Evolutionary conservation across 2,113 vertebrate genomes (phyloP).

Genomic region (Mobula birostris): DNA sequence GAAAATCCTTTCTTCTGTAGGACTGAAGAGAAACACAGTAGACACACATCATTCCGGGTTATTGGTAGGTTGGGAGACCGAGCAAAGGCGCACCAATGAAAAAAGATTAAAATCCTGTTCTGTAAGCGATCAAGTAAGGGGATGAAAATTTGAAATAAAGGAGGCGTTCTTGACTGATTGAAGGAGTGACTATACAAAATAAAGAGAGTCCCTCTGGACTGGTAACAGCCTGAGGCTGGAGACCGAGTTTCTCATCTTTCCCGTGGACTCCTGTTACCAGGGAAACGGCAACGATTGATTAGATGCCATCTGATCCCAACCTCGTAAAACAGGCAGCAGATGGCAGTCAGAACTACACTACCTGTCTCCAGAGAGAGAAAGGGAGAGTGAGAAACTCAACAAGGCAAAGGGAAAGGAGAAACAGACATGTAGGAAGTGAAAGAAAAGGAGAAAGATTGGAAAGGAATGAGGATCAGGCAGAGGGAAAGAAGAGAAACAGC

Average conservation of each 20-base stretch:
- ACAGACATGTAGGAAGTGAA: conserved; percentile 26
- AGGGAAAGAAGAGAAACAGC: not conserved
- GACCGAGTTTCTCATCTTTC: conserved; percentile 62
- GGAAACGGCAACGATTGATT: conserved; percentile 79
- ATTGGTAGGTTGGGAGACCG: not conserved
- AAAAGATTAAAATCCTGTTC: not conserved
- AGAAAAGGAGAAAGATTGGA: conserved; percentile 36
- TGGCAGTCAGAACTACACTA: conserved; percentile 68
- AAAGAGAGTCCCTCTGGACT: conserved; percentile 49
- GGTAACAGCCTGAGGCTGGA: conserved; percentile 64
- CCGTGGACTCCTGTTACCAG: conserved; percentile 76
- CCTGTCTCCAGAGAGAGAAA: conserved; percentile 58
- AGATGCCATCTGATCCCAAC: conserved; percentile 75
- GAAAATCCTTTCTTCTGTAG: conserved; percentile 15
- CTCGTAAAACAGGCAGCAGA: conserved; percentile 75
- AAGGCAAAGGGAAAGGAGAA: conserved; percentile 46
- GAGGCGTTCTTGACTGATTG: conserved; percentile 7
- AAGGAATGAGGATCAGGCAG: not conserved
- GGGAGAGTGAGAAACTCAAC: conserved; percentile 25
- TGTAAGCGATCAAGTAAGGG: not conserved
- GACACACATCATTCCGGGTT: not conserved
- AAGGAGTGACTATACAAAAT: conserved; percentile 34
- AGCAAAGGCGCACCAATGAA: not conserved
- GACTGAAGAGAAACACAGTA: conserved; percentile 5
- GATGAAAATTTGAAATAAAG: conserved; percentile 19